Evolutionary conservation across 2,888 invertebrate genomes (phyloP).

Genomic region (Cybosia mesomella): DNA sequence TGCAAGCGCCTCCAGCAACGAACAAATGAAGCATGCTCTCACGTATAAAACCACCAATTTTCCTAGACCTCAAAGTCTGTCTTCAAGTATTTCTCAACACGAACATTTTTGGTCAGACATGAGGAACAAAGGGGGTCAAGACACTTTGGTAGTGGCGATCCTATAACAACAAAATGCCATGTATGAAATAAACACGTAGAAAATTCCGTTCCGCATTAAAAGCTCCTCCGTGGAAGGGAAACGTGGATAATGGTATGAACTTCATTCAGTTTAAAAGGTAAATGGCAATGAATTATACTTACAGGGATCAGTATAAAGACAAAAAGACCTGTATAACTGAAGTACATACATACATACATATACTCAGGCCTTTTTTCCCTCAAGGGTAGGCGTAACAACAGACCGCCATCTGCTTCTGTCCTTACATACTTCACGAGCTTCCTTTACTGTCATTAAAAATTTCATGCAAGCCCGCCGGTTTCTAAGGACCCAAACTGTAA

Average conservation of each 20-base stretch:
- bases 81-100: constrained; percentile 24
- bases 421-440: too few relatives aligned
- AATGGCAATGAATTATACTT: constrained; percentile 18
- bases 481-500: too few relatives aligned
- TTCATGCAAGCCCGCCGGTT: too few relatives aligned
- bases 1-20: constrained; percentile 74
- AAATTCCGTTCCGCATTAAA: constrained; percentile 70
- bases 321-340: neutral
- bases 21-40: constrained; percentile 81
- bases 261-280: constrained; percentile 34
- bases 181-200: constrained; percentile 67
- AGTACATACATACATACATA: too few relatives aligned
- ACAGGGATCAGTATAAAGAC: neutral
- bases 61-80: constrained; percentile 49
- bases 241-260: constrained; percentile 49
- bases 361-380: too few relatives aligned
- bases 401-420: too few relatives aligned
- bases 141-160: constrained; percentile 51
- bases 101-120: constrained; percentile 16
- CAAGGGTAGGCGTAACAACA: too few relatives aligned
- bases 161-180: constrained; percentile 70
- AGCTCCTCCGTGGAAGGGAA: constrained; percentile 53
- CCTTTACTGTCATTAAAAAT: too few relatives aligned
- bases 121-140: constrained; percentile 49
- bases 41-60: constrained; percentile 67